Percentiles rank a stretch among this genome's conserved stretches.
Evolutionary conservation across 2,113 vertebrate species (phyloP).

Genomic region (Grantiella picta): DNA sequence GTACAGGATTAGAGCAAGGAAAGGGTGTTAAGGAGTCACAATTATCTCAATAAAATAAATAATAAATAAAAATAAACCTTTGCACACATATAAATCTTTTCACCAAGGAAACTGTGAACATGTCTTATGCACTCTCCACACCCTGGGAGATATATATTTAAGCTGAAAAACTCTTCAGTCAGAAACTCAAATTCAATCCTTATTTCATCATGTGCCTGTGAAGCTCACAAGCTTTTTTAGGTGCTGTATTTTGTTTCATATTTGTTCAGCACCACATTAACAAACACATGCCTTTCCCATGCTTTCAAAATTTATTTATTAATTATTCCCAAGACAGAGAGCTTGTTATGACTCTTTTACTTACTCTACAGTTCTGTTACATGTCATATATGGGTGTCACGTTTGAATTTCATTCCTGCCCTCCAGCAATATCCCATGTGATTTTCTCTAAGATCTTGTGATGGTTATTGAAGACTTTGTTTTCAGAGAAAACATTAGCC

Average conservation of each 20-base stretch:
- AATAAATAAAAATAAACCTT: not conserved
- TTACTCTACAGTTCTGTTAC: constrained; percentile 18
- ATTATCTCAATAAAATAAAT: not conserved
- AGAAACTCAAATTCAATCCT: not conserved
- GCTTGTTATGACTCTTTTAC: not conserved
- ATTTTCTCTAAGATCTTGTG: constrained; percentile 40
- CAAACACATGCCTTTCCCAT: not conserved
- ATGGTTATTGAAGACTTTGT: constrained; percentile 52
- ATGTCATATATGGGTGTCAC: constrained; percentile 2
- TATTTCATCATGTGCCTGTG: not conserved
- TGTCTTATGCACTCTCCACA: not conserved
- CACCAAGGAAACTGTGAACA: not conserved
- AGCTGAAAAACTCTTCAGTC: not conserved
- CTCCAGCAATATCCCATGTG: constrained; percentile 27
- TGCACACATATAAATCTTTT: not conserved
- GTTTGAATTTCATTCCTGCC: constrained; percentile 38
- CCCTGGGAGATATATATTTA: not conserved
- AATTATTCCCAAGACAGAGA: constrained; percentile 2
- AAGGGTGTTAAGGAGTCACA: not conserved
- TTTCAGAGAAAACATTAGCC: constrained; percentile 55
- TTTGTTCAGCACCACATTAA: not conserved
- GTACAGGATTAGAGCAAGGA: not conserved
- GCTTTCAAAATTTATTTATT: not conserved
- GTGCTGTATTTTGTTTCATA: not conserved
- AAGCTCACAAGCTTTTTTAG: not conserved